These are phyloP conservation scores for Pleuronectes platessa DNA, from an alignment of 2,113 vertebrate genomes.

Conservation along the genomic window DNA sequence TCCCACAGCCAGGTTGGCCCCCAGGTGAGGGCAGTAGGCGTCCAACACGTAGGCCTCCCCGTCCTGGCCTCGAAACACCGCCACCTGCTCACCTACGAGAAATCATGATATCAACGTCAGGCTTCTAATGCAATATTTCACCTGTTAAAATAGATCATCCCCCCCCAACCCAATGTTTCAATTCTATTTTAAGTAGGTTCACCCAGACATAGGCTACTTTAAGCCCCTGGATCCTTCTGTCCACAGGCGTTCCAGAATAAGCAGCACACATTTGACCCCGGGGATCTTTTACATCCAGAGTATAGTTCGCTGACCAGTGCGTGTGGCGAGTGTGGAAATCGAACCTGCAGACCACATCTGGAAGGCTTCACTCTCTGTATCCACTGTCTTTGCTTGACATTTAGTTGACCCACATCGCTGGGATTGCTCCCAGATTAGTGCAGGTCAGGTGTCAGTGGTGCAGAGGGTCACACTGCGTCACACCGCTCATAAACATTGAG, in stretches of 20 bases:
- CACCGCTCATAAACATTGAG: no score
- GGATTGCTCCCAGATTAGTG: slow-evolving; percentile 44
- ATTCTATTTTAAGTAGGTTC: no score
- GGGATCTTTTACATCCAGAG: no score
- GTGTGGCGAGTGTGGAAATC: no score
- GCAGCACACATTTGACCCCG: no score
- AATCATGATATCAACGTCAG: not conserved
- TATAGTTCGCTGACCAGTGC: no score
- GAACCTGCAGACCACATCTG: not conserved
- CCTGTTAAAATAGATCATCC: not conserved
- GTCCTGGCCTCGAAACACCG: slow-evolving; percentile 75
- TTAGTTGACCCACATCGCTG: slow-evolving; percentile 22
- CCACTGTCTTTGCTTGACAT: not conserved
- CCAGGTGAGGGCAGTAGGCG: slow-evolving; percentile 87
- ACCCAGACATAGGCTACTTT: no score
- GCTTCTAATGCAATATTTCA: not conserved
- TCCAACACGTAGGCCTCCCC: slow-evolving; percentile 79
- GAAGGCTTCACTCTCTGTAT: not conserved
- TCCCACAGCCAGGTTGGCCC: slow-evolving; percentile 82
- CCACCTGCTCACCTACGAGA: slow-evolving; percentile 78
- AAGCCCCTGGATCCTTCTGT: no score
- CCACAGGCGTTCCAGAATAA: no score
- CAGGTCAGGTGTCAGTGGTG: no score
- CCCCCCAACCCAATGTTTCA: no score
- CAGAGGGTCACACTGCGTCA: no score